These are phyloP conservation scores for Acropternis orthonyx DNA, from an alignment of 2,797 vertebrate species.

Conservation along the genomic window DNA sequence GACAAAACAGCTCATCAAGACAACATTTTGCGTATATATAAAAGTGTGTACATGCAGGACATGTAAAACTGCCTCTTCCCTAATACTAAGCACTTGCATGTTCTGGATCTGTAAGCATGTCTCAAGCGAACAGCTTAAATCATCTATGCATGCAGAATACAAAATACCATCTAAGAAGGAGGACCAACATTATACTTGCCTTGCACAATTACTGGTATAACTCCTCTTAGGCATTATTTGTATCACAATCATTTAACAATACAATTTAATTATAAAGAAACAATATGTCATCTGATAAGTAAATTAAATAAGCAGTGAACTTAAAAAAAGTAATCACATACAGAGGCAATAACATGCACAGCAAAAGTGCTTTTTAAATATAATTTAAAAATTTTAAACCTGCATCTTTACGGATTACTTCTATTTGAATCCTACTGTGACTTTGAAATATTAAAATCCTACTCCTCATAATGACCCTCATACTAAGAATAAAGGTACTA, in stretches of 20 bases:
- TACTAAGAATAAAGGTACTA: background rate
- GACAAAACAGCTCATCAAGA: background rate
- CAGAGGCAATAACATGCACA: background rate
- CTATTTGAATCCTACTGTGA: background rate
- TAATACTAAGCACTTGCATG: background rate
- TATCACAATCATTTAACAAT: background rate
- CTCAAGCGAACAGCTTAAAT: background rate
- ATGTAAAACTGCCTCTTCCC: background rate
- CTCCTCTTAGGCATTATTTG: background rate
- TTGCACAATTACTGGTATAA: background rate
- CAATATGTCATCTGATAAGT: background rate
- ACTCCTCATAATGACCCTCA: background rate
- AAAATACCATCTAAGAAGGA: background rate
- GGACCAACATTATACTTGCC: background rate
- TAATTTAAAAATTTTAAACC: background rate
- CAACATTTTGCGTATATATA: background rate
- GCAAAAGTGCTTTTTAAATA: background rate
- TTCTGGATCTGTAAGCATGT: background rate
- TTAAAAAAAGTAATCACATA: background rate
- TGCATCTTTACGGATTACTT: background rate
- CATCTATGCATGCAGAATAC: background rate
- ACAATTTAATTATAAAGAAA: conserved; percentile 7
- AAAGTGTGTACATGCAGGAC: background rate
- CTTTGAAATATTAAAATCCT: background rate
- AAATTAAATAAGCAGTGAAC: background rate